Evolutionary conservation across 2,888 invertebrate genomes (phyloP).

Genomic region (Drosophila testacea): DNA sequence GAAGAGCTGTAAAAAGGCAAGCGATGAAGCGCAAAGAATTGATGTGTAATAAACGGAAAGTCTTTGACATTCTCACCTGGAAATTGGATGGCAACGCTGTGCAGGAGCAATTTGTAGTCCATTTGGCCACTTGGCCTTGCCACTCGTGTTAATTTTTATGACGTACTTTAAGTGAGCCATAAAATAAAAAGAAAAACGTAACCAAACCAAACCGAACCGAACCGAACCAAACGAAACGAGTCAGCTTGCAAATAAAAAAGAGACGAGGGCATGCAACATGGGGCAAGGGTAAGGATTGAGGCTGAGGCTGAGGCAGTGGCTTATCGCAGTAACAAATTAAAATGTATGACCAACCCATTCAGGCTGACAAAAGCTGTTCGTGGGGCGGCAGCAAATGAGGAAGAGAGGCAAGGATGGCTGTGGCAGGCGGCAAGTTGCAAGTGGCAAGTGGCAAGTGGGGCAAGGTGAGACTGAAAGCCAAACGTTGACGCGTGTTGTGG

Average conservation of each 20-base stretch:
- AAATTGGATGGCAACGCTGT: conserved; percentile 17
- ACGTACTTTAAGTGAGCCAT: conserved; percentile 72
- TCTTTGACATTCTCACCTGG: conserved; percentile 26
- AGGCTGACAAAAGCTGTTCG: conserved; percentile 35
- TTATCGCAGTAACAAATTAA: conserved; percentile 70
- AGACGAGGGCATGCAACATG: too few relatives aligned
- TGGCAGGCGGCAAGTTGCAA: background rate
- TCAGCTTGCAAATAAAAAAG: background rate
- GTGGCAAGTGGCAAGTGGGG: conserved; percentile 29
- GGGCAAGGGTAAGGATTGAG: too few relatives aligned
- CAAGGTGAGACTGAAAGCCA: conserved; percentile 55
- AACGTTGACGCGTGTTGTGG: conserved; percentile 30
- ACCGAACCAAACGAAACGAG: conserved; percentile 4
- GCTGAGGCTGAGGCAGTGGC: conserved; percentile 12
- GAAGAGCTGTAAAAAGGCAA: background rate
- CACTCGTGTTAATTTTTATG: conserved; percentile 74
- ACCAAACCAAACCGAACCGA: background rate
- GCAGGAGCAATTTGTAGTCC: conserved; percentile 45
- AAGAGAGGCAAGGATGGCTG: background rate
- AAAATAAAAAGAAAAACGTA: conserved; percentile 41
- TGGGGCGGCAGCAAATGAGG: background rate
- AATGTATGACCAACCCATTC: conserved; percentile 60
- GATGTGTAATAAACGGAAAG: conserved; percentile 1
- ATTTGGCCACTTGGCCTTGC: conserved; percentile 42
- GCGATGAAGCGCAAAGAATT: background rate